Conservation (phyloP, 2,797 vertebrate genomes). For the Parauchenoglanis ngamensis region DNA sequence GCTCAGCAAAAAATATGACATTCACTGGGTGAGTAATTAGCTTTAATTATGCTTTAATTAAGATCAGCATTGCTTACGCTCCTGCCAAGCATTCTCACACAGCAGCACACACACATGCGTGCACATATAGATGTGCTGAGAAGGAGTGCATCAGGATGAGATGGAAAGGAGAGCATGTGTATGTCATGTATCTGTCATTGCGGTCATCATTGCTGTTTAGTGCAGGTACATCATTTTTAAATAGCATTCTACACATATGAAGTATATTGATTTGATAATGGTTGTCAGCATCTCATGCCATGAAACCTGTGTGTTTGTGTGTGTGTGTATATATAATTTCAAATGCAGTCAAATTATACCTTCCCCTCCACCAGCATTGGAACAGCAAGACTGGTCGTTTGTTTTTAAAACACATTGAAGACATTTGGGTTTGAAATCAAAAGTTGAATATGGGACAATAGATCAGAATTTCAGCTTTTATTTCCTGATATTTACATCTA, state of each 20-base stretch:
- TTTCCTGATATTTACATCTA: too few relatives aligned
- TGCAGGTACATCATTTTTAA: neutral
- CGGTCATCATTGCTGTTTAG: neutral
- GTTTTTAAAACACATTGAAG: too few relatives aligned
- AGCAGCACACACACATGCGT: conserved; percentile 41
- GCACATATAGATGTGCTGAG: conserved; percentile 11
- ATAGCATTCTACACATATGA: neutral
- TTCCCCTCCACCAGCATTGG: too few relatives aligned
- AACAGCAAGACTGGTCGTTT: too few relatives aligned
- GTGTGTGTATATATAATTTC: too few relatives aligned
- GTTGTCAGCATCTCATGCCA: neutral
- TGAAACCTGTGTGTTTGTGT: neutral
- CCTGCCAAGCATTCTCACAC: conserved; percentile 60
- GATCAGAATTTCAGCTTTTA: too few relatives aligned
- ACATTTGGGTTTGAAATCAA: too few relatives aligned
- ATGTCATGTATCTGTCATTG: conserved; percentile 64
- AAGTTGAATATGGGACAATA: too few relatives aligned
- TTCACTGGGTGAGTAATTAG: conserved; percentile 80
- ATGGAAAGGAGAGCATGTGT: neutral
- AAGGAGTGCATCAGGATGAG: neutral
- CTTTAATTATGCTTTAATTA: conserved; percentile 75
- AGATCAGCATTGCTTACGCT: conserved; percentile 73
- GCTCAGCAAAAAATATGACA: conserved; percentile 69
- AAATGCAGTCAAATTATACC: too few relatives aligned
- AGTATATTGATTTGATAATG: conserved; percentile 4